These are phyloP conservation scores for Anguilla anguilla DNA, from an alignment of 2,797 vertebrate genomes.

Conservation along the genomic window DNA sequence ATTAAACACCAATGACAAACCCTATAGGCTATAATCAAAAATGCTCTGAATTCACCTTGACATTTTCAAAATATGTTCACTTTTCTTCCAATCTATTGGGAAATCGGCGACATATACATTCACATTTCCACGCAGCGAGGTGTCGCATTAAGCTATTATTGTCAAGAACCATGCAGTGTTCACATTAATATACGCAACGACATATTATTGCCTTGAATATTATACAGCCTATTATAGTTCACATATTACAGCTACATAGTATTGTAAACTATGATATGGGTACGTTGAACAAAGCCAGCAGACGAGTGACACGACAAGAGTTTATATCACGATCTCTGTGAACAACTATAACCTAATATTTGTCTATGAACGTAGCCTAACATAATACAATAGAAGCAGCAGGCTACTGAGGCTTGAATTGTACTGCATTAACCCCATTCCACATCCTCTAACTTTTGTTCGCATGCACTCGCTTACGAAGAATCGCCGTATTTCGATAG, in stretches of 20 bases:
- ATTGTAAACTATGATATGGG: background rate
- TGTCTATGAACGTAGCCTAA: background rate
- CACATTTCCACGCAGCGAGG: background rate
- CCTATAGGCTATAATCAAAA: background rate
- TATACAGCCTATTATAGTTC: background rate
- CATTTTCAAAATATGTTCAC: too few species aligned
- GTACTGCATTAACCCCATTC: background rate
- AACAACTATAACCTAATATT: background rate
- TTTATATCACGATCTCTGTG: background rate
- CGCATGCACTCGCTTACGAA: background rate
- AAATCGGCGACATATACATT: background rate
- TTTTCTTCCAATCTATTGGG: too few species aligned
- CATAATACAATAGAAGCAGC: background rate
- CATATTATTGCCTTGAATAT: background rate
- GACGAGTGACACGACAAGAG: background rate
- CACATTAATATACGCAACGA: background rate
- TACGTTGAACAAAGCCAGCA: background rate
- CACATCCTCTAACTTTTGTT: background rate
- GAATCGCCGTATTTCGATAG: background rate
- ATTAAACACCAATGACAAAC: too few species aligned
- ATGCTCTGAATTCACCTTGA: background rate
- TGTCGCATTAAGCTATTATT: background rate
- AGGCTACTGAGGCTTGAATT: background rate
- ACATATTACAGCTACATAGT: background rate
- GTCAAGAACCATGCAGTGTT: background rate